phyloP scores from a whole-genome alignment of 1,140 invertebrate genomes.

The Dinothrombium tinctorium region DNA sequence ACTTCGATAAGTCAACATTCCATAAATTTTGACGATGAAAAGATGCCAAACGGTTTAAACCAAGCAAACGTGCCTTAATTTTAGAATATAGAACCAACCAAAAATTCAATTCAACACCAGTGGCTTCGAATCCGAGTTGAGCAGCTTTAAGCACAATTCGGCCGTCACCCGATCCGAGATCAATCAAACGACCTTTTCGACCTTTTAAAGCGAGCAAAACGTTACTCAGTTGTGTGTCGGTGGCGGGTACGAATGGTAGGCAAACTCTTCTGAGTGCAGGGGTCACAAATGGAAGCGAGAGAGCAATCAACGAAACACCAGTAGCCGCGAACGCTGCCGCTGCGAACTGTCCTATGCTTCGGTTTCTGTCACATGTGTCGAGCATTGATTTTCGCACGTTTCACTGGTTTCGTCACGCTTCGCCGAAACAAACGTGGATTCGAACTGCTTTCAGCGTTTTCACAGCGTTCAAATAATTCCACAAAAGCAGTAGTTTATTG shows the following conservation, averaged over 20 bases:
- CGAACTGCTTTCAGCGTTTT: no score
- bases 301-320: constrained; percentile 34
- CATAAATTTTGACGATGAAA: no score
- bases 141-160: constrained; percentile 56
- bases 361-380: no score
- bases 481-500: no score
- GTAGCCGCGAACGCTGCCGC: constrained; percentile 28
- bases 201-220: constrained; percentile 38
- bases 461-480: no score
- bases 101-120: constrained; percentile 69
- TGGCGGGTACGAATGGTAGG: constrained; percentile 62
- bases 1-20: no score
- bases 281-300: constrained; percentile 44
- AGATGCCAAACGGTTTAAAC: no score
- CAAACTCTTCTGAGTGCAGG: constrained; percentile 49
- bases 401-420: no score
- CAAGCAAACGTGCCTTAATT: not conserved
- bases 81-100: constrained; percentile 21
- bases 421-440: no score
- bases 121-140: constrained; percentile 36
- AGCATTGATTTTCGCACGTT: no score
- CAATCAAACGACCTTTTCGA: constrained; percentile 28
- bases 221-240: constrained; percentile 47
- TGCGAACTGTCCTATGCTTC: not conserved
- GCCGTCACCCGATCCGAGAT: constrained; percentile 78